These are phyloP conservation scores for Drosophila recens DNA, from an alignment of 2,888 invertebrate genomes.

Conservation along the genomic window DNA sequence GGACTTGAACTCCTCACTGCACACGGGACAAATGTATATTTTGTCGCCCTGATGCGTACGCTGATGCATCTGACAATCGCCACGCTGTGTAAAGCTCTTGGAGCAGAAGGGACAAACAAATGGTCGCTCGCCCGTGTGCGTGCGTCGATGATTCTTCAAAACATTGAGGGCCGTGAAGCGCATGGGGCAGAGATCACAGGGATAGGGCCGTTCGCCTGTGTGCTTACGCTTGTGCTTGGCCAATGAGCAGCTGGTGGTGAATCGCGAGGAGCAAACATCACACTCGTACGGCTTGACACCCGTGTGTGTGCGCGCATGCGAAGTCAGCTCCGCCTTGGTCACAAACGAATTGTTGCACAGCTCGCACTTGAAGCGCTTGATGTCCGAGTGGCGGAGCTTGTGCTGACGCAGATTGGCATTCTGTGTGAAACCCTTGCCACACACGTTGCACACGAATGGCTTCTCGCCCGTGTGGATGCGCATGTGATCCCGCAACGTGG, in stretches of 20 bases:
- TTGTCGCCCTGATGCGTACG: slow-evolving; percentile 86
- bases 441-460: slow-evolving; percentile 87
- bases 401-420: slow-evolving; percentile 88
- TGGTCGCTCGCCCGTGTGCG: slow-evolving; percentile 87
- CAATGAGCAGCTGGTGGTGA: slow-evolving; percentile 87
- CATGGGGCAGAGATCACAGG: slow-evolving; percentile 87
- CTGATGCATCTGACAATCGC: slow-evolving; percentile 87
- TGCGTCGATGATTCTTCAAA: slow-evolving; percentile 87
- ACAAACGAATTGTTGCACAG: slow-evolving; percentile 86
- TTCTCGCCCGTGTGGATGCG: slow-evolving; percentile 87
- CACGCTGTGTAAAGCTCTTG: slow-evolving; percentile 87
- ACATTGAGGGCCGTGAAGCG: slow-evolving; percentile 87
- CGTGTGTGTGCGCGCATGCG: slow-evolving; percentile 87
- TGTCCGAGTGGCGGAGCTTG: slow-evolving; percentile 87
- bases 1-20: slow-evolving; percentile 85
- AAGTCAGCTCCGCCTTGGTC: slow-evolving; percentile 86
- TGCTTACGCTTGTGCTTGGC: slow-evolving; percentile 87
- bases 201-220: slow-evolving; percentile 87
- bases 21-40: slow-evolving; percentile 76
- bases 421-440: slow-evolving; percentile 87
- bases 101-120: slow-evolving; percentile 87
- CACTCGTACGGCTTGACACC: slow-evolving; percentile 88
- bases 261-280: slow-evolving; percentile 86
- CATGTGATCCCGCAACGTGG: slow-evolving; percentile 87
- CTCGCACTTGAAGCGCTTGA: slow-evolving; percentile 84